These are phyloP conservation scores for Pelobates cultripes DNA, from an alignment of 2,797 vertebrate genomes.

Conservation along the genomic window DNA sequence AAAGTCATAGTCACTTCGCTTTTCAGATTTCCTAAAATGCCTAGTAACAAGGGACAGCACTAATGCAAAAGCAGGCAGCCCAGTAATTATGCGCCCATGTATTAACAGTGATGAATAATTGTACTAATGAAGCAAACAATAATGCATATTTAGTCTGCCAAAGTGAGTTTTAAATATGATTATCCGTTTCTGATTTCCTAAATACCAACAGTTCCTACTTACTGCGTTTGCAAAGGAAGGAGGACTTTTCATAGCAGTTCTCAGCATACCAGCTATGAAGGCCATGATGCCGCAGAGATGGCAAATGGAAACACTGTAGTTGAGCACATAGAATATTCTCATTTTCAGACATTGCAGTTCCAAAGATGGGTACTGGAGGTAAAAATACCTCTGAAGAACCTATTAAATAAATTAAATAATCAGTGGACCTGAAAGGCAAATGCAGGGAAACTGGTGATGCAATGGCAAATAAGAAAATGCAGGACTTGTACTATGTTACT, in stretches of 20 bases:
- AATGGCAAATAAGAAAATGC: background rate
- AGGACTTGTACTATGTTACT: background rate
- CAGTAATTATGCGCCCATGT: background rate
- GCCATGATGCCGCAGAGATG: conserved; percentile 86
- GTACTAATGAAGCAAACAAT: background rate
- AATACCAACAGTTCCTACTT: conserved; percentile 57
- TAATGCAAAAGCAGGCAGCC: background rate
- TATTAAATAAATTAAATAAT: conserved; percentile 59
- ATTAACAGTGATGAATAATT: background rate
- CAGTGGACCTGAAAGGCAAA: too few relatives aligned
- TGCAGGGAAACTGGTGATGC: background rate
- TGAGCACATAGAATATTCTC: conserved; percentile 93
- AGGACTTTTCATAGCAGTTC: conserved; percentile 94
- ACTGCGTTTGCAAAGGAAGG: conserved; percentile 98
- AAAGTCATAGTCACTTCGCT: too few relatives aligned
- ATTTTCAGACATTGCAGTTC: conserved; percentile 78
- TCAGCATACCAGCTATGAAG: conserved; percentile 96
- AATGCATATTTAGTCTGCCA: background rate
- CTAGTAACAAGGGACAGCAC: too few relatives aligned
- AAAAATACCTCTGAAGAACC: conserved; percentile 92
- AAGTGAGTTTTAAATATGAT: too few relatives aligned
- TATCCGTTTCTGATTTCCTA: background rate
- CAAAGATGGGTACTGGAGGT: conserved; percentile 84
- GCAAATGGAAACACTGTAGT: conserved; percentile 89
- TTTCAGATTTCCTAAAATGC: too few relatives aligned